phyloP scores from a whole-genome alignment of 2,113 vertebrate genomes.

The Lampris incognitus region DNA sequence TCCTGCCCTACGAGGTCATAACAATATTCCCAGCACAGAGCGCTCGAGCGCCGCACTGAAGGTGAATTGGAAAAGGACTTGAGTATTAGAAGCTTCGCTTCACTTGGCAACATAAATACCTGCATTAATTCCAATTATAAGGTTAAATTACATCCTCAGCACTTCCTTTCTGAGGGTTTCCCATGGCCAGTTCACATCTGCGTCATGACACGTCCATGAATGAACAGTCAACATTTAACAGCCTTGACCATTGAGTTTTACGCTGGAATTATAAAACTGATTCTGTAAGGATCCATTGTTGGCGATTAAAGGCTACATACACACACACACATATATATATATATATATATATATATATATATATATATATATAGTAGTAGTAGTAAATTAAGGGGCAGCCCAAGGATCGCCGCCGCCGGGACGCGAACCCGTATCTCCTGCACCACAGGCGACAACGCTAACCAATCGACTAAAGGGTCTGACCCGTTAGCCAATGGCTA shows the following conservation, averaged over 20 bases:
- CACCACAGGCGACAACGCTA: too few species aligned
- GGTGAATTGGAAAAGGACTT: conserved; percentile 44
- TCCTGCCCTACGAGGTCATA: conserved; percentile 73
- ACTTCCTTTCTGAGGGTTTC: conserved; percentile 50
- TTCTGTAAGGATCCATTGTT: too few species aligned
- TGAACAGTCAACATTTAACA: conserved; percentile 50
- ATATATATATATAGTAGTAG: too few species aligned
- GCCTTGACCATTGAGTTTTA: neutral
- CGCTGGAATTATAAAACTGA: too few species aligned
- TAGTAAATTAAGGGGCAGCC: too few species aligned
- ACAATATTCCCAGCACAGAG: conserved; percentile 63
- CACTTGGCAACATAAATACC: conserved; percentile 68
- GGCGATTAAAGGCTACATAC: too few species aligned
- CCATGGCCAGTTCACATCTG: conserved; percentile 40
- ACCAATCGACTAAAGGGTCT: too few species aligned
- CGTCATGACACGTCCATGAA: conserved; percentile 52
- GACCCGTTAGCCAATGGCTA: too few species aligned
- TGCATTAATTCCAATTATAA: conserved; percentile 65
- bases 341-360: too few species aligned
- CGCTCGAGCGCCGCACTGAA: conserved; percentile 56
- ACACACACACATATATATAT: too few species aligned
- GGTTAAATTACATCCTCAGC: conserved; percentile 51
- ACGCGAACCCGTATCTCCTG: too few species aligned
- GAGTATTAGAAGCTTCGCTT: conserved; percentile 62
- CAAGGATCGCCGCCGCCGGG: too few species aligned